Evolutionary conservation across 2,797 vertebrate species (phyloP).

Genomic region (Sebastes itinus): DNA sequence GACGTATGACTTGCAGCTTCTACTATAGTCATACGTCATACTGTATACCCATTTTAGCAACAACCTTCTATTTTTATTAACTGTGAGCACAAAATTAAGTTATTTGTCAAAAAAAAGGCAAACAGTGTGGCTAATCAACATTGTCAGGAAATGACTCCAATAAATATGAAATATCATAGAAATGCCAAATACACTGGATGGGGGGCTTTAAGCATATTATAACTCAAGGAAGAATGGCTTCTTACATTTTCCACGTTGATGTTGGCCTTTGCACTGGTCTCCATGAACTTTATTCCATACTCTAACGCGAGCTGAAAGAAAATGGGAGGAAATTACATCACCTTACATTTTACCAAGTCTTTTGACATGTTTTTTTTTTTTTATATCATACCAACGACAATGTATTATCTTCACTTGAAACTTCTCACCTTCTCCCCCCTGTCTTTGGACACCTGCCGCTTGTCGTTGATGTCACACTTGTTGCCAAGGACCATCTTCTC

Average conservation of each 20-base stretch:
- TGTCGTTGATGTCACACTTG: constrained; percentile 98
- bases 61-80: too few species aligned
- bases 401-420: neutral
- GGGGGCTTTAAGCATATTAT: neutral
- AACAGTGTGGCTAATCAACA: too few species aligned
- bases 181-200: neutral
- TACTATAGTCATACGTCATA: too few species aligned
- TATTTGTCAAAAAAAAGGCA: too few species aligned
- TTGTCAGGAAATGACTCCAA: too few species aligned
- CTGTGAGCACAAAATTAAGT: too few species aligned
- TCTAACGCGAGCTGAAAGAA: constrained; percentile 89
- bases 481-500: constrained; percentile 99
- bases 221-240: constrained; percentile 2
- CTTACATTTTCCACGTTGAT: constrained; percentile 98
- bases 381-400: neutral
- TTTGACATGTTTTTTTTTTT: neutral
- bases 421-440: constrained; percentile 91
- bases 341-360: neutral
- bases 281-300: constrained; percentile 98
- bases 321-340: neutral
- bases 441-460: constrained; percentile 95
- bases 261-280: constrained; percentile 98
- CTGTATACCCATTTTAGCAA: too few species aligned
- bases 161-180: too few species aligned
- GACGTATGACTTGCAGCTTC: too few species aligned